phyloP scores from a whole-genome alignment of 2,888 invertebrate species.

The Melinaea menophilus region DNA sequence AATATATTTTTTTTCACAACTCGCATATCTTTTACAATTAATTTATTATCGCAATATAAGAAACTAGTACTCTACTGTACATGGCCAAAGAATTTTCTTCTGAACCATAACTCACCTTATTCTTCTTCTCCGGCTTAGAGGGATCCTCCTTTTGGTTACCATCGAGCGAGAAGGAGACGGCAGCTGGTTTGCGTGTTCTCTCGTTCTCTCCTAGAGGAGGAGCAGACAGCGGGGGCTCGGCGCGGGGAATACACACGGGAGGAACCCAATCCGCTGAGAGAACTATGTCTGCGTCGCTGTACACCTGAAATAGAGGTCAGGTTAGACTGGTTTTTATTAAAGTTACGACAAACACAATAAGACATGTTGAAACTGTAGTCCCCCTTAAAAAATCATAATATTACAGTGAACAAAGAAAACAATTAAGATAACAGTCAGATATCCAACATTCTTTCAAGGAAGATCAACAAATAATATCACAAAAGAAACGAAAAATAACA shows the following conservation, averaged over 20 bases:
- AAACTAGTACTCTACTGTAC: too few relatives aligned
- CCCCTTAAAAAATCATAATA: too few relatives aligned
- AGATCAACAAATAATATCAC: too few relatives aligned
- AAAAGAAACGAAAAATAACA: too few relatives aligned
- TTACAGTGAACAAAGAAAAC: too few relatives aligned
- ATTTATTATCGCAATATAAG: too few relatives aligned
- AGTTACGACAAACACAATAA: too few relatives aligned
- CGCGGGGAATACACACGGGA: slow-evolving; percentile 87
- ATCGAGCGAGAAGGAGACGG: slow-evolving; percentile 74
- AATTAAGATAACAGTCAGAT: too few relatives aligned
- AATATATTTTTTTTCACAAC: too few relatives aligned
- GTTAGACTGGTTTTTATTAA: not conserved
- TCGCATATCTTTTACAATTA: too few relatives aligned
- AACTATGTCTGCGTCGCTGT: slow-evolving; percentile 93
- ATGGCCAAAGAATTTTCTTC: not conserved
- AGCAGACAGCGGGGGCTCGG: slow-evolving; percentile 78
- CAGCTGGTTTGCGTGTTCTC: slow-evolving; percentile 63
- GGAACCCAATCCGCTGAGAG: slow-evolving; percentile 92
- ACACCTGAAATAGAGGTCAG: slow-evolving; percentile 70
- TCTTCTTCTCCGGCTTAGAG: slow-evolving; percentile 82
- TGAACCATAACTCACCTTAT: slow-evolving; percentile 76
- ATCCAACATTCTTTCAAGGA: too few relatives aligned
- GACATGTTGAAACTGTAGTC: too few relatives aligned
- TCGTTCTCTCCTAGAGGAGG: slow-evolving; percentile 75
- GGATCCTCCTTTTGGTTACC: slow-evolving; percentile 72